Evolutionary conservation across 2,888 invertebrate genomes (phyloP).

Genomic region (Adineta ricciae): DNA sequence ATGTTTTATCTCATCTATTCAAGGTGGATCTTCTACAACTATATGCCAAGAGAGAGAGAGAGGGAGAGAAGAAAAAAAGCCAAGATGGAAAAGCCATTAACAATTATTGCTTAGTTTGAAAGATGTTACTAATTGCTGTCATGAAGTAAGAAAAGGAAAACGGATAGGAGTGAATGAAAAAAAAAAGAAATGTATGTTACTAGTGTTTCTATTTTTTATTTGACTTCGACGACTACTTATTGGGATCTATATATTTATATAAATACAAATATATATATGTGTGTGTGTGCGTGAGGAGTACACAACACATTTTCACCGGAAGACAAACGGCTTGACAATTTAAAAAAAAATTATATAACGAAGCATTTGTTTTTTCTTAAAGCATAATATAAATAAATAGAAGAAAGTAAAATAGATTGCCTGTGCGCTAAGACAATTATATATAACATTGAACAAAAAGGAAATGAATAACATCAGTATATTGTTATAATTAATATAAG

Average conservation of each 20-base stretch:
- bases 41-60: neutral
- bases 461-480: no score
- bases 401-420: neutral
- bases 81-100: neutral
- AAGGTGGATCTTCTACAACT: neutral
- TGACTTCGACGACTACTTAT: neutral
- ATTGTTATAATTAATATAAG: neutral
- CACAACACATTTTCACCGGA: conserved; percentile 1
- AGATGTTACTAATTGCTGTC: neutral
- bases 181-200: neutral
- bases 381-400: neutral
- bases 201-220: neutral
- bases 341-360: neutral
- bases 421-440: neutral
- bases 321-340: neutral
- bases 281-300: neutral
- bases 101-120: neutral
- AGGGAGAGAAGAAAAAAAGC: neutral
- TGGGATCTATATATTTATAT: neutral
- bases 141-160: neutral
- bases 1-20: neutral
- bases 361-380: neutral
- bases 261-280: no score
- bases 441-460: no score
- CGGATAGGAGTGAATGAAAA: neutral